Evolutionary conservation across 2,888 invertebrate genomes (phyloP).

Genomic region (Galerucella pusilla): DNA sequence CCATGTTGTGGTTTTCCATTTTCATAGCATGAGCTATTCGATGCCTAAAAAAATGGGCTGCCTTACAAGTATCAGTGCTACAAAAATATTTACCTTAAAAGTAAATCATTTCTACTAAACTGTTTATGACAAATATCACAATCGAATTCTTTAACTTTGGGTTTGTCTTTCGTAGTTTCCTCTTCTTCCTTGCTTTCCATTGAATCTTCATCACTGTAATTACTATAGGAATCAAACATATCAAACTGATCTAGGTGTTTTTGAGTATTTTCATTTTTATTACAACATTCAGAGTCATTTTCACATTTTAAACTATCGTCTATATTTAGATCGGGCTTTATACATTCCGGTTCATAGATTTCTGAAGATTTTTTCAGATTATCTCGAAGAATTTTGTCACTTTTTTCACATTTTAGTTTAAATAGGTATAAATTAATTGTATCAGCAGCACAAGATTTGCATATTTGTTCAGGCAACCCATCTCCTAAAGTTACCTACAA

Average conservation of each 20-base stretch:
- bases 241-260: conserved; percentile 55
- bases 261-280: conserved; percentile 39
- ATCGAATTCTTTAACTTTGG: conserved; percentile 52
- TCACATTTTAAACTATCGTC: conserved; percentile 36
- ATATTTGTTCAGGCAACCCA: conserved; percentile 72
- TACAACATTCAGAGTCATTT: conserved; percentile 14
- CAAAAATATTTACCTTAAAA: conserved; percentile 43
- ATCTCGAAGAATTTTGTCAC: conserved; percentile 62
- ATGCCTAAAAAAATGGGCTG: conserved; percentile 47
- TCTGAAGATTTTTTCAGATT: conserved; percentile 41
- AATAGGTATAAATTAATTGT: conserved; percentile 67
- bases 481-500: conserved; percentile 65
- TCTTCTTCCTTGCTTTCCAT: conserved; percentile 38
- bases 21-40: conserved; percentile 59
- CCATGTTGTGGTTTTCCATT: conserved; percentile 51
- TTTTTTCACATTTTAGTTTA: conserved; percentile 65
- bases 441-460: conserved; percentile 68
- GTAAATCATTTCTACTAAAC: conserved; percentile 58
- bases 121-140: conserved; percentile 59
- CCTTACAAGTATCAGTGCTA: not conserved
- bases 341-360: conserved; percentile 29
- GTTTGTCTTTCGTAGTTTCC: conserved; percentile 37
- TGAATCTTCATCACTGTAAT: conserved; percentile 42
- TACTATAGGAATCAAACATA: conserved; percentile 41
- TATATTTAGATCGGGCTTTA: conserved; percentile 17